Base-by-base conservation (phyloP, 2,888 invertebrate species). In the Patella pellucida region DNA sequence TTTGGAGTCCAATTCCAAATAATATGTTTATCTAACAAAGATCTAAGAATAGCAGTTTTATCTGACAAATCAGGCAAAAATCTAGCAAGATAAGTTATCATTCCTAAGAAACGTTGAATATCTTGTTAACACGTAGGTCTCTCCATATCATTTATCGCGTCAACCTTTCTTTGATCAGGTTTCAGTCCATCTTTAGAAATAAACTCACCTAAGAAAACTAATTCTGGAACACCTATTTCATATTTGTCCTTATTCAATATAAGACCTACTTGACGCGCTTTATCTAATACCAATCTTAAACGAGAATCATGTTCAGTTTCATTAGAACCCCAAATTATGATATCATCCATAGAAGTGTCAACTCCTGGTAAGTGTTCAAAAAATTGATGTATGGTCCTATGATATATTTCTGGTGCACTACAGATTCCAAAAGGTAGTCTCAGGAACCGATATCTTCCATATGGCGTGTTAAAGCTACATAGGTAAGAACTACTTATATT, bases 381-480 rank as follows among this genome's bases (percentile, higher is more conserved):
- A 9, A 71, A 19, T 51, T 56, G 27, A 67, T 75, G 71, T 19
- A 75, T 71, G 12, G 67, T 68, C 27, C 52, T 68, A n/a, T 68
- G 73, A 68, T 68, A 73, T 50, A 73, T 52, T 68, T 75, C 71
- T 31, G 71, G 75, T 2, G 75, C 75, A 19, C 62, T 62, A n/a
- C 62, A 62, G 9, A 75, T 75, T 62, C 75, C 71, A 75, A 75
- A 75, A 56, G 71, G 70, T 19, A 75, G 31, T 41, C 54, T 16
- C 15, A 5, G 15, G 50, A 15, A 31, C 15, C n/a, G 27, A 7
- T 52, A 68, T 50, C 68, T 62, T 50, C 51, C 15, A 54, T 56
- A 56, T 11, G 83, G 81, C n/a, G 78, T 81, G 69, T 77, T 83
- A 23, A 81, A 81, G n/a, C 76, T 79, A 15, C 69, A 71, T 14